phyloP scores from a whole-genome alignment of 2,888 invertebrate genomes.

The Neelides folsomi region DNA sequence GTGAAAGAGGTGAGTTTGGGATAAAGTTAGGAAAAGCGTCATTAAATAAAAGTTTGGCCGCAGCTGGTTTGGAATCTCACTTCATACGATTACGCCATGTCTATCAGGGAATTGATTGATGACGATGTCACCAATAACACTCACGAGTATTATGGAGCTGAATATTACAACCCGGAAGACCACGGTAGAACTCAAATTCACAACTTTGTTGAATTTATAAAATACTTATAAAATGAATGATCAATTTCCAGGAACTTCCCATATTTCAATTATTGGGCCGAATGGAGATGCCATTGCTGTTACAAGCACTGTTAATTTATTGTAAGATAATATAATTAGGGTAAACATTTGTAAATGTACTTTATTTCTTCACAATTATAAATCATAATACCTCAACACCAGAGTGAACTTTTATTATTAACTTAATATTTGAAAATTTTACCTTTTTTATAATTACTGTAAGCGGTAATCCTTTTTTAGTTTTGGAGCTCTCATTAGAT shows the following conservation, averaged over 20 bases:
- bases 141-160: conserved; percentile 57
- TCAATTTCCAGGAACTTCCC: conserved; percentile 54
- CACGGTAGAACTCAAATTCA: conserved; percentile 39
- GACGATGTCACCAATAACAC: conserved; percentile 53
- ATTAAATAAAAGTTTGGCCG: conserved; percentile 19
- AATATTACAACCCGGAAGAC: conserved; percentile 47
- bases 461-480: conserved; percentile 50
- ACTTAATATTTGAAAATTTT: too few species aligned
- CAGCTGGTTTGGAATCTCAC: conserved; percentile 54
- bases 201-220: too few species aligned
- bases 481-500: conserved; percentile 66
- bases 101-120: conserved; percentile 48
- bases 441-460: too few species aligned
- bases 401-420: too few species aligned
- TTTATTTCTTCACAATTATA: too few species aligned
- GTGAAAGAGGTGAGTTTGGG: background rate
- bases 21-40: background rate
- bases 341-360: too few species aligned
- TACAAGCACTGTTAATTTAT: conserved; percentile 75
- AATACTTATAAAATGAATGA: too few species aligned
- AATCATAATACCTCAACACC: too few species aligned
- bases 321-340: too few species aligned
- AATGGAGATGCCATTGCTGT: conserved; percentile 84
- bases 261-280: conserved; percentile 65
- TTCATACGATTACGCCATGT: conserved; percentile 28